phyloP scores from a whole-genome alignment of 2,797 vertebrate species.

The Hyperoplus lanceolatus region DNA sequence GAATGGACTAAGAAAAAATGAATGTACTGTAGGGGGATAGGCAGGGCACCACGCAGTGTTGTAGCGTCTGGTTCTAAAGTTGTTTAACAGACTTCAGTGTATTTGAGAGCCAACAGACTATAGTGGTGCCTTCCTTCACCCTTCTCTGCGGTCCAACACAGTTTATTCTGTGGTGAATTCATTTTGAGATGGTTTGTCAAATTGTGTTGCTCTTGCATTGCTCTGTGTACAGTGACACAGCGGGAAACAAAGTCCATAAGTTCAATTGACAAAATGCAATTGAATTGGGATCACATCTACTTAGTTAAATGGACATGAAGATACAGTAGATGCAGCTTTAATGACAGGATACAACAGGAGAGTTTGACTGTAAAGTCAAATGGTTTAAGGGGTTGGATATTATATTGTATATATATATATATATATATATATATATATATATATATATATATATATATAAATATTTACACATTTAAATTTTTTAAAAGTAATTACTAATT shows the following conservation, averaged over 20 bases:
- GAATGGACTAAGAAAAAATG: not conserved
- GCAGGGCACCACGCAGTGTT: too few relatives aligned
- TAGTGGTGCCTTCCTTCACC: not conserved
- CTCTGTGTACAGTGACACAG: not conserved
- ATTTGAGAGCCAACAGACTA: not conserved
- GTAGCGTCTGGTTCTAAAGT: not conserved
- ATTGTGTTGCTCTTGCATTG: not conserved
- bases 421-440: too few relatives aligned
- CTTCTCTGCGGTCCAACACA: not conserved
- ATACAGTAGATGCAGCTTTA: not conserved
- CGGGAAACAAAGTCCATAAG: not conserved
- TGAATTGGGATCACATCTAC: too few relatives aligned
- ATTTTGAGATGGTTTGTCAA: not conserved
- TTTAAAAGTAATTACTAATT: too few relatives aligned
- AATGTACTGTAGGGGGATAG: not conserved
- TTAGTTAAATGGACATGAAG: not conserved
- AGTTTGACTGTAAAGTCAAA: not conserved
- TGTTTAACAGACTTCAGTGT: slow-evolving; percentile 6
- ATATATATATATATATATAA: too few relatives aligned
- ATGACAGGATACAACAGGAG: not conserved
- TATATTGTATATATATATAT: slow-evolving; percentile 18
- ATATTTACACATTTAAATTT: slow-evolving; percentile 13
- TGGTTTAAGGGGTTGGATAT: not conserved
- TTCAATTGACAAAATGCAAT: too few relatives aligned
- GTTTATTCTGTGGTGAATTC: not conserved